Percentiles rank a stretch among this genome's conserved stretches.
phyloP scores from a whole-genome alignment of 2,113 vertebrate genomes.

The Clarias macrocephalus region DNA sequence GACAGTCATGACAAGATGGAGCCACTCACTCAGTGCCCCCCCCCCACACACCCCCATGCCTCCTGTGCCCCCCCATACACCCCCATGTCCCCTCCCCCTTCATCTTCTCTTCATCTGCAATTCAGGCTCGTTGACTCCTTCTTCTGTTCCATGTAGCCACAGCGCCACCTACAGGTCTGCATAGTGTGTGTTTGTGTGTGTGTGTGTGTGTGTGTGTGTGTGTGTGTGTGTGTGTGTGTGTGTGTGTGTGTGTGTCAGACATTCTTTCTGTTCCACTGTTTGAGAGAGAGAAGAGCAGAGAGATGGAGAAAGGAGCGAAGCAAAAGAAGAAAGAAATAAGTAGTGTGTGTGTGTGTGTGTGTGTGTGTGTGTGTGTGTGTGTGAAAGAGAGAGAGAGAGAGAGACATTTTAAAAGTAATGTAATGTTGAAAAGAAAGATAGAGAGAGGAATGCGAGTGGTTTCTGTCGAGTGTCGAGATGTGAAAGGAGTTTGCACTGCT shows the following conservation, averaged over 20 bases:
- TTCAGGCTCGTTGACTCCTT: slow-evolving; percentile 44
- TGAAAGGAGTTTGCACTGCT: not conserved
- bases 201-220: not conserved
- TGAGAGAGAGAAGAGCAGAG: not conserved
- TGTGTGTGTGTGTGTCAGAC: not conserved
- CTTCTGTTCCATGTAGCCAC: slow-evolving; percentile 32
- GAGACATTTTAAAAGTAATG: not conserved
- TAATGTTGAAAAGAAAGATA: not conserved
- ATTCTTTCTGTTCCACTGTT: not conserved
- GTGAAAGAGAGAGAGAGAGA: too few relatives aligned
- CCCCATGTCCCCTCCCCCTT: not conserved
- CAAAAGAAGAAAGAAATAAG: too few relatives aligned
- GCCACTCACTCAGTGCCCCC: not conserved
- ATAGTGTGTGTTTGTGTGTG: not conserved
- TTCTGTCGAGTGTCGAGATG: not conserved
- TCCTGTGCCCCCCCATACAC: not conserved
- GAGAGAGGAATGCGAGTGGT: too few relatives aligned
- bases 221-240: not conserved
- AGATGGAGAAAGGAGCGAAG: too few relatives aligned
- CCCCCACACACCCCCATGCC: too few relatives aligned
- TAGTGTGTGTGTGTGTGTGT: too few relatives aligned
- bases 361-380: too few relatives aligned
- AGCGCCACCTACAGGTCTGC: slow-evolving; percentile 46
- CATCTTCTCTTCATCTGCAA: slow-evolving; percentile 26
- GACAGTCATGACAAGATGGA: not conserved